Conservation (phyloP, 2,113 vertebrate genomes). For the Gobio gobio region DNA sequence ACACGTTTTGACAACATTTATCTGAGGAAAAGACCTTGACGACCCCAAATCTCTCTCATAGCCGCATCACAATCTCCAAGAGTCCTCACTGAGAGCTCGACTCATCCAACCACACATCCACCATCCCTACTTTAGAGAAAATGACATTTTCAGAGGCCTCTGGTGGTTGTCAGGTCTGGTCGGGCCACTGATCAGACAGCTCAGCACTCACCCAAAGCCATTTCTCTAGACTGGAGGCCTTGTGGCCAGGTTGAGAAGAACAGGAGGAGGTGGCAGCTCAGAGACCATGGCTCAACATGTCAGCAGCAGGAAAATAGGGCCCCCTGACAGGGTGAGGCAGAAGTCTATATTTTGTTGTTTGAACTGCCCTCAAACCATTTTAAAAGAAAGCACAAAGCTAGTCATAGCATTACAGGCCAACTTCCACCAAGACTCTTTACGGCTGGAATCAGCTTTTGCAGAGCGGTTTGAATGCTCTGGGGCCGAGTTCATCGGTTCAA, state of each 20-base stretch:
- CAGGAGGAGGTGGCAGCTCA: slow-evolving; percentile 32
- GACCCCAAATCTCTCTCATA: slow-evolving; percentile 14
- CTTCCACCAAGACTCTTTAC: slow-evolving; percentile 4
- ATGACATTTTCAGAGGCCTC: slow-evolving; percentile 39
- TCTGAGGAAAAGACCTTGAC: slow-evolving; percentile 25
- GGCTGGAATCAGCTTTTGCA: slow-evolving; percentile 7
- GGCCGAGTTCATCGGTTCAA: slow-evolving; percentile 20
- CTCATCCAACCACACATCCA: slow-evolving; percentile 8
- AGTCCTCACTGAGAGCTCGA: not conserved
- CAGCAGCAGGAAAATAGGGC: slow-evolving; percentile 22
- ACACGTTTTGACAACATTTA: slow-evolving; percentile 35
- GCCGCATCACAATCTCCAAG: slow-evolving; percentile 17
- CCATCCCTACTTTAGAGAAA: slow-evolving; percentile 28
- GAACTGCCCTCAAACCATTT: slow-evolving; percentile 4
- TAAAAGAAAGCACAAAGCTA: slow-evolving; percentile 37
- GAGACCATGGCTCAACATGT: slow-evolving; percentile 37
- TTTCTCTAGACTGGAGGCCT: slow-evolving; percentile 28
- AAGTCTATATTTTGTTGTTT: slow-evolving; percentile 2
- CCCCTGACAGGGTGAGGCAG: slow-evolving; percentile 31
- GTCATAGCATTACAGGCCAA: slow-evolving; percentile 23
- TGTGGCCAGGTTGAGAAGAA: slow-evolving; percentile 28
- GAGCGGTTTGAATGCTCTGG: slow-evolving; percentile 29
- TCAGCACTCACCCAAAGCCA: slow-evolving; percentile 9
- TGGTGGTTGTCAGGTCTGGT: slow-evolving; percentile 45
- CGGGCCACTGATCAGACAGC: slow-evolving; percentile 49